Evolutionary conservation across 2,797 vertebrate genomes (phyloP).

Genomic region (Sebastiscus tertius): DNA sequence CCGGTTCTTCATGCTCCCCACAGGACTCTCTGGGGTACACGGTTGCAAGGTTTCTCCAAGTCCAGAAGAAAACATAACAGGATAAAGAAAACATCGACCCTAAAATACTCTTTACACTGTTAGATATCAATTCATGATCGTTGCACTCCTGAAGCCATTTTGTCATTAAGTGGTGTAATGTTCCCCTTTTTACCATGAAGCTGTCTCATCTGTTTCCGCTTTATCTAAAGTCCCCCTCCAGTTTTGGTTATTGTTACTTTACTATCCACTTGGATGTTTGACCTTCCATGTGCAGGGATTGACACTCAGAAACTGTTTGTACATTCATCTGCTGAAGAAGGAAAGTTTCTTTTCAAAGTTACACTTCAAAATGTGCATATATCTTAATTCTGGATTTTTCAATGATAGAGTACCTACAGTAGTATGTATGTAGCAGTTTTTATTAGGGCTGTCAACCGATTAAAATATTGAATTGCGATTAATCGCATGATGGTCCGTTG

Average conservation of each 20-base stretch:
- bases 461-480: no score
- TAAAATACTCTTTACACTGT: neutral
- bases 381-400: neutral
- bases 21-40: neutral
- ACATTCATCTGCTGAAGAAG: neutral
- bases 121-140: neutral
- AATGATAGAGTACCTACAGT: neutral
- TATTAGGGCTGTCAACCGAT: no score
- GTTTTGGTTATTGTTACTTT: neutral
- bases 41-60: neutral
- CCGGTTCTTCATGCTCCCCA: neutral
- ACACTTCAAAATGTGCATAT: neutral
- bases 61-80: neutral
- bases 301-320: neutral
- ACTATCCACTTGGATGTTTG: neutral
- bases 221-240: neutral
- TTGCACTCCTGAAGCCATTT: neutral
- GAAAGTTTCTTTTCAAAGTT: no score
- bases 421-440: no score
- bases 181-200: neutral
- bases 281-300: neutral
- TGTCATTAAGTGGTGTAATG: slow-evolving; percentile 1
- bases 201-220: neutral
- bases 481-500: no score
- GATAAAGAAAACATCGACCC: neutral